Base-by-base conservation (phyloP, 2,113 vertebrate species). In the Plecturocebus donacophilus region DNA sequence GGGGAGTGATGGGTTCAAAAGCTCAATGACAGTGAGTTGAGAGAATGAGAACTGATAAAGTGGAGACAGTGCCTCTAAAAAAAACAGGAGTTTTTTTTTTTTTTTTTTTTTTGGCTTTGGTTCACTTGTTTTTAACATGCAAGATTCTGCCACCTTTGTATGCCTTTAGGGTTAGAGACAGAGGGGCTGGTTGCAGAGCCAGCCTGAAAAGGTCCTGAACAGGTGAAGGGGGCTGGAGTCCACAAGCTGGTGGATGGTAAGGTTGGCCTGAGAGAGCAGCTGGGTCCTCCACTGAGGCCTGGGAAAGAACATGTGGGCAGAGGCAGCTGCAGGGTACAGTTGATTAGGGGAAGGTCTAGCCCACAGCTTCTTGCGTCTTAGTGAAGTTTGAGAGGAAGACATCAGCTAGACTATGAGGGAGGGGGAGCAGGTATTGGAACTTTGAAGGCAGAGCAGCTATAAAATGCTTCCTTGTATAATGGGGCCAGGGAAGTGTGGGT, bases 301-400 rank as follows among this genome's bases (percentile, higher is more conserved):
- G n/a, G 82, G 71, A 66, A 42, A 54, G 35, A 8, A 13, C 0
- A 0, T 2, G 12, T 0, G 1, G 0, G 0, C 58, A 54, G 56
- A 14, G 21, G 32, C 13, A 75, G 27, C 40, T 2, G 0, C 19
- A 30, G 2, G 47, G 49, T 4, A 32, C 58, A 49, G 58, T 1
- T 45, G 71, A 45, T 27, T 25, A 35, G 2, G 10, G 20, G 42
- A 93, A 56, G 2, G 10, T 30, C 47, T 10, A 23, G 21, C 16
- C 13, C 16, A 30, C 4, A 25, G 47, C 40, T 73, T 52, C 40
- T 35, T 1, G 45, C 35, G 70, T n/a, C 56, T 87, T 38, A 19
- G 49, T 25, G 70, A 86, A 25, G 32, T 23, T n/a, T 71, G 61
- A 54, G 56, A 52, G 85, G 54, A 49, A 56, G 76, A 45, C 2